phyloP scores from a whole-genome alignment of 35 echinoderm and acorn worm genomes.

The Anneissia japonica region DNA sequence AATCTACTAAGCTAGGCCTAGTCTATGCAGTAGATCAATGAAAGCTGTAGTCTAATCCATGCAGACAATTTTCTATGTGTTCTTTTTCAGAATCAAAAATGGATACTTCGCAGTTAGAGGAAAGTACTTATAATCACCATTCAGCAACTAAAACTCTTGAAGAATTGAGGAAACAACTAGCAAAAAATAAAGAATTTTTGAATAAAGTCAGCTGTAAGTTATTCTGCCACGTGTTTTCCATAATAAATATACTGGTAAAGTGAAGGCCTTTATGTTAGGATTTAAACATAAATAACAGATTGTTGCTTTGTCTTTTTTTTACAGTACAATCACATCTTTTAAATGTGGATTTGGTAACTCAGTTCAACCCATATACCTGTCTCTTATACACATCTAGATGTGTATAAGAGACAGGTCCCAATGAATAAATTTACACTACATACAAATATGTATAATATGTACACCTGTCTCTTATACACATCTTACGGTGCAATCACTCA shows the following conservation, averaged over 20 bases:
- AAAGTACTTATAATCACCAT: neutral
- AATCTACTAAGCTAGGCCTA: too few species aligned
- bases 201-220: neutral
- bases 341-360: constrained; percentile 62
- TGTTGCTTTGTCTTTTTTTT: neutral
- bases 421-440: neutral
- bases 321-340: constrained; percentile 65
- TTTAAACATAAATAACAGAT: too few species aligned
- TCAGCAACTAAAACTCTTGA: neutral
- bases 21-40: too few species aligned
- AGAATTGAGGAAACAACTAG: neutral
- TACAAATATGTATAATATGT: neutral
- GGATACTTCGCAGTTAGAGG: neutral
- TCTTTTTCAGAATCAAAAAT: too few species aligned
- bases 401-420: neutral
- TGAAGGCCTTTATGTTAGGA: too few species aligned
- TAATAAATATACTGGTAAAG: too few species aligned
- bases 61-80: too few species aligned
- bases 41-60: too few species aligned
- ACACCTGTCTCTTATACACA: neutral
- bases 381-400: neutral
- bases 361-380: constrained; percentile 50
- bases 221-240: too few species aligned
- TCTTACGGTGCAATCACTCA: constrained; percentile 19
- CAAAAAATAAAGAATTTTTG: neutral